Conservation (phyloP, 1,140 invertebrate species). For the Formica exsecta region DNA sequence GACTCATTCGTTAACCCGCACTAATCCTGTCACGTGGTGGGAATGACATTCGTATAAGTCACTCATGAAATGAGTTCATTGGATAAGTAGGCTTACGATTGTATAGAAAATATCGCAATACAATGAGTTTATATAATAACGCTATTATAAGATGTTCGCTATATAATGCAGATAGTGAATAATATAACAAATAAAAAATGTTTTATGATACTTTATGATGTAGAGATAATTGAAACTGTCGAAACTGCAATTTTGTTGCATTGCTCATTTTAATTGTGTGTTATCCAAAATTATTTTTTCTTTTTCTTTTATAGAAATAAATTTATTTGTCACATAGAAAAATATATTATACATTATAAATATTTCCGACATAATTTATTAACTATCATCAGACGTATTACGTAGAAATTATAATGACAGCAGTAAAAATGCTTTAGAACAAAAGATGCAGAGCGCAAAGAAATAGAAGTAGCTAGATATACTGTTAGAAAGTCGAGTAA, state of each 20-base stretch:
- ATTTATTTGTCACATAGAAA: neutral
- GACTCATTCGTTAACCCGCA: conserved; percentile 67
- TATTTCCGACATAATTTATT: neutral
- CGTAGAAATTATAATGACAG: neutral
- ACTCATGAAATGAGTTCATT: conserved; percentile 59
- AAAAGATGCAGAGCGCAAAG: neutral
- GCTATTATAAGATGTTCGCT: neutral
- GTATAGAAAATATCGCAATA: neutral
- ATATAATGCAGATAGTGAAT: neutral
- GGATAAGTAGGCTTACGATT: conserved; percentile 55
- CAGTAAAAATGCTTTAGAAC: neutral
- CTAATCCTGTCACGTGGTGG: conserved; percentile 60
- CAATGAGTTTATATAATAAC: conserved; percentile 5
- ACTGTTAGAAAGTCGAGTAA: neutral
- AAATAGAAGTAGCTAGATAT: neutral
- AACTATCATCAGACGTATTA: neutral
- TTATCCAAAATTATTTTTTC: neutral
- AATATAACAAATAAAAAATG: conserved; percentile 1
- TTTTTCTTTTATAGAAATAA: neutral
- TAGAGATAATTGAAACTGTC: neutral
- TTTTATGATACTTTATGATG: neutral
- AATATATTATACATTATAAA: no score
- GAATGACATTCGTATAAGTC: conserved; percentile 66
- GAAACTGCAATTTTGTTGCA: neutral
- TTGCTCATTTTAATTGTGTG: conserved; percentile 10